Evolutionary conservation across 1,140 invertebrate genomes (phyloP).

Genomic region (Zaprionus capensis): DNA sequence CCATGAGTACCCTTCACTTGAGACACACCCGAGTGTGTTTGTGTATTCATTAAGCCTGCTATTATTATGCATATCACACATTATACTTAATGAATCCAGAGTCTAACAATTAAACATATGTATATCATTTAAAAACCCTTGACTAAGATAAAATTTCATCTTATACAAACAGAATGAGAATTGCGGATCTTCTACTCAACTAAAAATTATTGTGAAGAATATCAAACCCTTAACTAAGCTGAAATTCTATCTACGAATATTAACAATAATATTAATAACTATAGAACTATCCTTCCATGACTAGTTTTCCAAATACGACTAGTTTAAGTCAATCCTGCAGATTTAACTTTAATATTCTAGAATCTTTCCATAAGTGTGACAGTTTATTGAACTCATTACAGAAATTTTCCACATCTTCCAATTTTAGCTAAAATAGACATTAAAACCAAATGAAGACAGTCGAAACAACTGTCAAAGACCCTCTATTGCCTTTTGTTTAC

Average conservation of each 20-base stretch:
- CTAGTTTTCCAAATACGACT: too few relatives aligned
- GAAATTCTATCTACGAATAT: too few relatives aligned
- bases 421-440: slow-evolving; percentile 1
- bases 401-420: neutral
- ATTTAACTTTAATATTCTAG: neutral
- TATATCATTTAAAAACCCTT: too few relatives aligned
- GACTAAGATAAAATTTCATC: too few relatives aligned
- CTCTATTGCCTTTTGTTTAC: slow-evolving; percentile 46
- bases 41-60: neutral
- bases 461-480: neutral
- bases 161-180: too few relatives aligned
- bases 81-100: too few relatives aligned
- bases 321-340: neutral
- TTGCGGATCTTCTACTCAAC: too few relatives aligned
- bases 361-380: neutral
- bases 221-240: too few relatives aligned
- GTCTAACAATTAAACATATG: too few relatives aligned
- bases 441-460: neutral
- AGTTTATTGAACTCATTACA: slow-evolving; percentile 1
- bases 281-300: too few relatives aligned
- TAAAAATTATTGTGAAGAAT: too few relatives aligned
- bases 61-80: neutral
- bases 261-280: too few relatives aligned
- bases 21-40: neutral
- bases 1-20: neutral